Evolutionary conservation across 2,113 vertebrate species (phyloP), one percentile per base, ranked within the genome.

Genomic region (Petaurus breviceps): DNA sequence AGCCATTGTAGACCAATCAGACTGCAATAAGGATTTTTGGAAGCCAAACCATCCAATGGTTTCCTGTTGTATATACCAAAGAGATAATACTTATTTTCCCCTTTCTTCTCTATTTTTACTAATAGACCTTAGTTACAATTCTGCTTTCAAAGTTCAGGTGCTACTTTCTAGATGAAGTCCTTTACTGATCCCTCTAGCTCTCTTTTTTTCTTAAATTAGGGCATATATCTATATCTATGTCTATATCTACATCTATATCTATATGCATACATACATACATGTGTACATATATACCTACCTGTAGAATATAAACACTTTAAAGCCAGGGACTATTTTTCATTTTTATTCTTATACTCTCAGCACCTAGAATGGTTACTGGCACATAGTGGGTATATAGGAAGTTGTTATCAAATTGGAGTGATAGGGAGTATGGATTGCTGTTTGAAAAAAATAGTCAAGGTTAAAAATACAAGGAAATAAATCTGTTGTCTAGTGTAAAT

Each of bases 391-490:
- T 8, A 23, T 43, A 43, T 84, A 43, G 43, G 43, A 77, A 77
- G 6, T 84, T 4, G n/a, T 92, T 95, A 94, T 94, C 92, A 50
- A 52, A 61, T 46, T 50, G 14, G 14, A 3, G 31, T 91, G 47
- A 22, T 47, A 31, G 31, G 31, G 22, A 92, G 19, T 50, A n/a
- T 11, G 2, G 16, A 93, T 90, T 95, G 28, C 37, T 43, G 19
- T 84, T 47, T 89, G 3, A 89, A 92, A 53, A 68, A 61, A 93
- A 94, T 84, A 92, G 51, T 51, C 37, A 43, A 95, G 92, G 92
- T 31, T 51, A 51, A 77, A 97, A 96, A 24, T 23, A 10, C 26
- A 77, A 92, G 14, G 57, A 96, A 96, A 46, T 92, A 93, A 95
- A 55, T 90, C 6, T 92, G 92, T 57, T 43, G 77, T 37, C 90